These are phyloP conservation scores for Temnothorax longispinosus DNA, from an alignment of 1,140 invertebrate species.

Conservation along the genomic window DNA sequence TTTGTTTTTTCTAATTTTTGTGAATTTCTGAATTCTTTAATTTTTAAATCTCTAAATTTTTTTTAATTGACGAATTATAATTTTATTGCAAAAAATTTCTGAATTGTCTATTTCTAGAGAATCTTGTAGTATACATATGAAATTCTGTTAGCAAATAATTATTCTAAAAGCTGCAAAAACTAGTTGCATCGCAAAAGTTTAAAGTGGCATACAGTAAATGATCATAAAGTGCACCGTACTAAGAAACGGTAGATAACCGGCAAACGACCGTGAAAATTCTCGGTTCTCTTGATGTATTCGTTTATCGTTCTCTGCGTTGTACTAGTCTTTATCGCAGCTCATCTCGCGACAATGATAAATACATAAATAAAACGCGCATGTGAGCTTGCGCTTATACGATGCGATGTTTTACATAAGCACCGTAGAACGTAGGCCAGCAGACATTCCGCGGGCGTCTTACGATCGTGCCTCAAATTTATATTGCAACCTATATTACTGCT, in stretches of 20 bases:
- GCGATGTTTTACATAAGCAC: constrained; percentile 57
- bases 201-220: constrained; percentile 5
- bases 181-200: background rate
- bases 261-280: constrained; percentile 35
- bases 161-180: background rate
- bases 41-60: no score
- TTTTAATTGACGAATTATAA: no score
- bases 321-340: constrained; percentile 11
- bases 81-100: no score
- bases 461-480: constrained; percentile 76
- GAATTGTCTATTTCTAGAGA: background rate
- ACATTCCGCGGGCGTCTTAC: constrained; percentile 70
- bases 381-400: background rate
- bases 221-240: background rate
- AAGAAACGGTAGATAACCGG: constrained; percentile 19
- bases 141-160: background rate
- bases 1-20: no score
- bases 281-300: constrained; percentile 9
- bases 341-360: constrained; percentile 45
- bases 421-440: constrained; percentile 54
- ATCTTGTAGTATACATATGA: background rate
- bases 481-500: constrained; percentile 45
- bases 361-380: constrained; percentile 51
- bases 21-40: no score
- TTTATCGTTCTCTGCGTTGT: constrained; percentile 16